Conservation (phyloP, 2,113 vertebrate genomes). For the Brevimyrus niger region DNA sequence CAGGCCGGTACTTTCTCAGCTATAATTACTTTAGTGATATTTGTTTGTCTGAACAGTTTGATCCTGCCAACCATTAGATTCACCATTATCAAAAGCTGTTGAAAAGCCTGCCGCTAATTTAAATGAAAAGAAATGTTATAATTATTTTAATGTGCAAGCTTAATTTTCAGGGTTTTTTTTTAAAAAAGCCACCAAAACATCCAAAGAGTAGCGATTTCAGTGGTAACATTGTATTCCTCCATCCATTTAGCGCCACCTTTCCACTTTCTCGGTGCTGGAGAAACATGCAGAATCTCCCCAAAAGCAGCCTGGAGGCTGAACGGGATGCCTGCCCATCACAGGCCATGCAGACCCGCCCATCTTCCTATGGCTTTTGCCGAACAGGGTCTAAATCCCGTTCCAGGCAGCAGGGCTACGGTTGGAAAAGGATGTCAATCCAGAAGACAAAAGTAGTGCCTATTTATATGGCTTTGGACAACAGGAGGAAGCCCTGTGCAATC, state of each 20-base stretch:
- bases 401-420: not conserved
- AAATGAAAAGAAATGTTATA: not conserved
- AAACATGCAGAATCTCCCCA: not conserved
- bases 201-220: not conserved
- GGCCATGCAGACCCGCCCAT: not conserved
- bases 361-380: not conserved
- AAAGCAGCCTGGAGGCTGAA: not conserved
- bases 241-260: not conserved
- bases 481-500: not conserved
- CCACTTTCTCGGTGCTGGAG: not conserved
- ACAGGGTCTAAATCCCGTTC: not conserved
- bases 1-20: not conserved
- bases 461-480: not conserved
- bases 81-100: not conserved
- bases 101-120: not conserved
- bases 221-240: not conserved
- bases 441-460: not conserved
- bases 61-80: constrained; percentile 3
- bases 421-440: not conserved
- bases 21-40: constrained; percentile 9
- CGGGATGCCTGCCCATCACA: not conserved
- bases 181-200: not conserved
- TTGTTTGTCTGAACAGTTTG: not conserved
- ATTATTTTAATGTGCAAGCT: not conserved
- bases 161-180: not conserved